Percentiles rank a stretch among this genome's conserved stretches.
Evolutionary conservation across 2,888 invertebrate species (phyloP).

Genomic region (Campopleginae sp.): DNA sequence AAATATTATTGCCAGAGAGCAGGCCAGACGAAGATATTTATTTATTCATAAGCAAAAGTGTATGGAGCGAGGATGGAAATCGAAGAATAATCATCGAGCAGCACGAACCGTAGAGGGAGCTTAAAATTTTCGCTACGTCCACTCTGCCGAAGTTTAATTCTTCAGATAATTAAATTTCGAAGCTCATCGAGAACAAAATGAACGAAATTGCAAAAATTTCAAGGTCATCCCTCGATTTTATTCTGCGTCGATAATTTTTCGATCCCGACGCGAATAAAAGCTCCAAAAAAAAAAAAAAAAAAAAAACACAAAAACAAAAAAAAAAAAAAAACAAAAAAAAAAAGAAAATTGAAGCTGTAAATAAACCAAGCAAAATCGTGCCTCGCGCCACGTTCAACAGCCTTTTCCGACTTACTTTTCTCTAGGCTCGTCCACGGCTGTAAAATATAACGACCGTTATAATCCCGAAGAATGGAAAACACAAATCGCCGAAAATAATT

Average conservation of each 20-base stretch:
- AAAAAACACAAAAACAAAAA: not conserved
- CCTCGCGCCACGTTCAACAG: conserved; percentile 66
- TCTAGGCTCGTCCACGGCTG: conserved; percentile 97
- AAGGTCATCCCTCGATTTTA: no score
- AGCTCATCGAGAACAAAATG: no score
- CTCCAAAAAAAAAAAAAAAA: conserved; percentile 8
- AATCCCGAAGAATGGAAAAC: conserved; percentile 44
- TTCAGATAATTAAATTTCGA: no score
- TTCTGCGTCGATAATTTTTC: not conserved
- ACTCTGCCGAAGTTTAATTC: no score
- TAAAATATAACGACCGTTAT: conserved; percentile 84
- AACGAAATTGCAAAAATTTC: no score
- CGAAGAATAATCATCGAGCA: no score
- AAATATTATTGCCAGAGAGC: not conserved
- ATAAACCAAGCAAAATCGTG: conserved; percentile 45
- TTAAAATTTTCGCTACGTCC: no score
- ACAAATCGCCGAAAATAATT: not conserved
- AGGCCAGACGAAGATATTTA: not conserved
- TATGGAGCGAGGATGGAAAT: no score
- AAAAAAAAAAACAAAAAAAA: not conserved
- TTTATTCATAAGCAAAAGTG: no score
- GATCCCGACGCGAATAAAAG: conserved; percentile 27
- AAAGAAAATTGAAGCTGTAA: conserved; percentile 1
- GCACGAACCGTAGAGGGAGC: no score
- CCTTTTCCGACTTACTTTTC: conserved; percentile 92